phyloP scores from a whole-genome alignment of 23 tunicate species.

The Diplosoma virens region DNA sequence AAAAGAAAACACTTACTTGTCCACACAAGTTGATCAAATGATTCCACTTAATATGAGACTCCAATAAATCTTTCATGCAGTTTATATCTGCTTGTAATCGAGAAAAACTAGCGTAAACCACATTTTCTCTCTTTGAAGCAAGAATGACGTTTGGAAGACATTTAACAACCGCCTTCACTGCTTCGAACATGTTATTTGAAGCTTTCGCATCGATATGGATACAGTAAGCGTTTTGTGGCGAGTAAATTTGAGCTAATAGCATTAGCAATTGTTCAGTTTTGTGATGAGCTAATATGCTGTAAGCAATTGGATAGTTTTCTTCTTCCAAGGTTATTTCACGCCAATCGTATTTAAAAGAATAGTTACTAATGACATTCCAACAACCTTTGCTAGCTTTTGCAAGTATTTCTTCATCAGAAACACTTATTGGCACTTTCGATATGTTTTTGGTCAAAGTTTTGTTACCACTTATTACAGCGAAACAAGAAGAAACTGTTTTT shows the following conservation, averaged over 20 bases:
- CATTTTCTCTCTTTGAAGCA: slow-evolving; percentile 22
- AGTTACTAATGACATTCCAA: not conserved
- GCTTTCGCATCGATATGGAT: slow-evolving; percentile 61
- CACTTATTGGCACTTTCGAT: not conserved
- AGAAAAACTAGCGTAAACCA: slow-evolving; percentile 49
- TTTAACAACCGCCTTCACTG: slow-evolving; percentile 8
- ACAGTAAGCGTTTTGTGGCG: slow-evolving; percentile 64
- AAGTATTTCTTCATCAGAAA: not conserved
- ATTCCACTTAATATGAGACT: slow-evolving; percentile 32
- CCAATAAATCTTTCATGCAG: slow-evolving; percentile 71
- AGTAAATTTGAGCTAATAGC: slow-evolving; percentile 61
- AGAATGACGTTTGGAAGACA: slow-evolving; percentile 70
- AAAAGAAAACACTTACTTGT: slow-evolving; percentile 48
- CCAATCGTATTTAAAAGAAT: not conserved
- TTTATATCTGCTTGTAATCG: slow-evolving; percentile 69
- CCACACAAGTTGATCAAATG: slow-evolving; percentile 75
- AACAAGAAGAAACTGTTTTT: not conserved
- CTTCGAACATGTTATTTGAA: not conserved
- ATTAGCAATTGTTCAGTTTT: slow-evolving; percentile 44
- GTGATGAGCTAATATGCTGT: slow-evolving; percentile 46
- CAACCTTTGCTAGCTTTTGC: not conserved
- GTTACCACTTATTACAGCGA: not conserved
- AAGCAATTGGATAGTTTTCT: slow-evolving; percentile 58
- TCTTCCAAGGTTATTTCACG: not conserved
- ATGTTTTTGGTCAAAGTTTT: not conserved